Evolutionary conservation across 1,140 invertebrate species (phyloP).

Genomic region (Papilio polyxenes): DNA sequence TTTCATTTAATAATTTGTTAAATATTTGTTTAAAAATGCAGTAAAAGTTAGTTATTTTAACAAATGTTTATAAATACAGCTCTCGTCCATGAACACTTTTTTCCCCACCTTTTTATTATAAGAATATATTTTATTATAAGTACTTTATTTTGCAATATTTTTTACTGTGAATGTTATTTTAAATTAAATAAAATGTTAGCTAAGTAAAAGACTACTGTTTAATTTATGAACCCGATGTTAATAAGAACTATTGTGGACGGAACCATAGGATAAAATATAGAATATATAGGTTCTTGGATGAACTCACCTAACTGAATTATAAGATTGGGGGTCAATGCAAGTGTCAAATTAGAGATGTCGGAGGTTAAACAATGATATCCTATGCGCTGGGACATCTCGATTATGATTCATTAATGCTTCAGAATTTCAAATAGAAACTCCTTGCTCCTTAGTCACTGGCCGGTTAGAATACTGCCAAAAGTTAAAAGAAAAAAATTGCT

Average conservation of each 20-base stretch:
- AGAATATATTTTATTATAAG: slow-evolving; percentile 1
- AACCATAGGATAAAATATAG: background rate
- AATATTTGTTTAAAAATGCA: background rate
- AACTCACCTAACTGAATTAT: slow-evolving; percentile 39
- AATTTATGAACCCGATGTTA: background rate
- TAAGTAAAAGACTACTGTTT: background rate
- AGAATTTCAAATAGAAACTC: slow-evolving; percentile 41
- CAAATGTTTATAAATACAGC: slow-evolving; percentile 24
- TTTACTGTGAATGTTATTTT: slow-evolving; percentile 29
- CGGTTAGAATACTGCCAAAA: background rate
- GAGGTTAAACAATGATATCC: slow-evolving; percentile 56
- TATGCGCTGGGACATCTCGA: slow-evolving; percentile 38
- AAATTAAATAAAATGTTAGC: slow-evolving; percentile 10
- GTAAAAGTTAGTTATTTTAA: slow-evolving; percentile 13
- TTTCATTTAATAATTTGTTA: background rate
- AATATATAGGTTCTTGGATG: slow-evolving; percentile 3
- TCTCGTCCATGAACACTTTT: slow-evolving; percentile 27
- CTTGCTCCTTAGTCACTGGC: background rate
- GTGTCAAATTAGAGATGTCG: slow-evolving; percentile 64
- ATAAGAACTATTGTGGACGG: background rate
- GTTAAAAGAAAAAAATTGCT: background rate
- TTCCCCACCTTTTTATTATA: slow-evolving; percentile 44
- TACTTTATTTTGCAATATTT: slow-evolving; percentile 20
- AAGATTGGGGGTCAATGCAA: slow-evolving; percentile 61
- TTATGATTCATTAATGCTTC: slow-evolving; percentile 48